Base-by-base conservation (phyloP, 2,113 vertebrate species). In the Tauraco erythrolophus region DNA sequence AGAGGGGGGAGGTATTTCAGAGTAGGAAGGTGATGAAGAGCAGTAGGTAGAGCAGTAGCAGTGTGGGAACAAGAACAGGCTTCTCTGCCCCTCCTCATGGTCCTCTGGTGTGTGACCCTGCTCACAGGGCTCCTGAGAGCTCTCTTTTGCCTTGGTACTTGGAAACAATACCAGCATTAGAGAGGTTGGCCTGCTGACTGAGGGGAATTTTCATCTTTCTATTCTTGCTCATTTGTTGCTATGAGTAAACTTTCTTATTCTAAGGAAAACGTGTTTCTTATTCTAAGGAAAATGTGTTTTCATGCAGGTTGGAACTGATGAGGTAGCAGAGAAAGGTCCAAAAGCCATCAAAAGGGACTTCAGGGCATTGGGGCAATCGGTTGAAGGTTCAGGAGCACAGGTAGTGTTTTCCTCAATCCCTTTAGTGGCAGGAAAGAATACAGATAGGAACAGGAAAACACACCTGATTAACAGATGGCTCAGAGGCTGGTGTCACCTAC, bases 171-270 rank as follows among this genome's bases (percentile, higher is more conserved):
- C 64, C 30, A 24, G n/a, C 17, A 31, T 9, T 31, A 28, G 17
- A 72, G 53, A 54, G 2, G 10, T 0, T 77, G 21, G 30, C 53
- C 24, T 0, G 1, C 12, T 70, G 35, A 24, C 24, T 1, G 1
- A 75, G 9, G 11, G 4, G 1, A 70, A 23, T 14, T 28, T 56
- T 41, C 12, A 25, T 77, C 18, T 43, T 84, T 50, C 56, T n/a
- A 1, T 76, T 92, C 57, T 79, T 61, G 57, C 16, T 66, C 10
- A 19, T 74, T 81, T 45, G 10, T 43, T 54, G 23, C 33, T 5
- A 28, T 5, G 4, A 65, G 17, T 14, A 66, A 68, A 54, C 35
- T 39, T 70, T 58, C 11, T 65, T 7, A 19, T 56, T 71, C 33
- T 72, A 24, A 87, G 45, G 24, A n/a, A 81, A 95, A 53, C 19